A percentile compares a stretch with the other conserved stretches of the same genome.
These are phyloP conservation scores for Takifugu rubripes DNA, from an alignment of 2,797 vertebrate species.

Conservation along the genomic window DNA sequence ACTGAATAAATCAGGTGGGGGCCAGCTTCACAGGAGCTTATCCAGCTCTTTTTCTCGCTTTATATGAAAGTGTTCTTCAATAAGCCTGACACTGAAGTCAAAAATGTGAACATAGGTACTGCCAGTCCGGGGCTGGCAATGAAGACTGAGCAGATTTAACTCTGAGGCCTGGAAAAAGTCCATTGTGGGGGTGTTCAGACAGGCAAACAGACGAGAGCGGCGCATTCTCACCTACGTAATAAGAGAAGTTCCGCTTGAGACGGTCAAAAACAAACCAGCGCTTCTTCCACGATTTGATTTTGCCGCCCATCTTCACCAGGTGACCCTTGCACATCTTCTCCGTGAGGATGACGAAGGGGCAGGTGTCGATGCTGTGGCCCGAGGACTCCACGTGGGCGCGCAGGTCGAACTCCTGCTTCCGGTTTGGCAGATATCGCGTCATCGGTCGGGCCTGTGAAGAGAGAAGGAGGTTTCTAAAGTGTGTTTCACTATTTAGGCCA, in stretches of 20 bases:
- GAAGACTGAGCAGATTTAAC: background rate
- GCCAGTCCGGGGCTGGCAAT: background rate
- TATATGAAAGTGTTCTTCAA: background rate
- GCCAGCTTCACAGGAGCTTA: background rate
- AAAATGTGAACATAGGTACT: background rate
- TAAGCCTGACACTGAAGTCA: background rate
- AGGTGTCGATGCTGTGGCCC: slow-evolving; percentile 90
- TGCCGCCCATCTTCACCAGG: slow-evolving; percentile 98
- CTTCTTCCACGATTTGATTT: slow-evolving; percentile 99
- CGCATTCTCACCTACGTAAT: slow-evolving; percentile 85
- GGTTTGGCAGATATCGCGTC: slow-evolving; percentile 94
- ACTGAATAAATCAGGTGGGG: slow-evolving; percentile 24
- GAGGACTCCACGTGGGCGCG: slow-evolving; percentile 93
- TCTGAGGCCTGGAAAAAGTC: slow-evolving; percentile 2
- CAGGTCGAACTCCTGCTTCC: slow-evolving; percentile 95
- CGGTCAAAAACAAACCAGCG: slow-evolving; percentile 99
- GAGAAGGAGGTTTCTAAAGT: background rate
- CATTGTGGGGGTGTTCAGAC: too few relatives aligned
- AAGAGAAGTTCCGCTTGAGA: slow-evolving; percentile 92
- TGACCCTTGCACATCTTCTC: slow-evolving; percentile 97
- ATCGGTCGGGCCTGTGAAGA: slow-evolving; percentile 87
- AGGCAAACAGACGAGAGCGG: background rate
- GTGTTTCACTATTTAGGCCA: background rate
- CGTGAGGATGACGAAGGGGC: slow-evolving; percentile 85
- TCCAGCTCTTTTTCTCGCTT: background rate